These are phyloP conservation scores for Lasioglossum marginatum DNA, from an alignment of 2,888 invertebrate genomes.

Conservation along the genomic window DNA sequence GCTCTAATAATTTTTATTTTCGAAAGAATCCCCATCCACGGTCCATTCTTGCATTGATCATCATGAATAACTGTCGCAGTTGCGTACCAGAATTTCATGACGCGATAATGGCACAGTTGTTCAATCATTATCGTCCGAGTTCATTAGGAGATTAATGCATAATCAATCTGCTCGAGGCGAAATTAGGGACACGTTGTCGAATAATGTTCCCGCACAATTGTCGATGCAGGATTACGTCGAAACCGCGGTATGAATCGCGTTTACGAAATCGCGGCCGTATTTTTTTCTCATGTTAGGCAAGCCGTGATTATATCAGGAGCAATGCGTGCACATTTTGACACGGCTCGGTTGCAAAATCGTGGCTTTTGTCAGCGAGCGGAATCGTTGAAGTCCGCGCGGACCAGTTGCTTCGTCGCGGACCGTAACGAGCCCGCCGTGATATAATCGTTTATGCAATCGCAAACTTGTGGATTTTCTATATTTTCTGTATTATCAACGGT, in stretches of 20 bases:
- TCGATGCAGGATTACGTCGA: conserved; percentile 5
- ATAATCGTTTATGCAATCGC: conserved; percentile 51
- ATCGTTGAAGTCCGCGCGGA: conserved; percentile 33
- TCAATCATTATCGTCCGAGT: background rate
- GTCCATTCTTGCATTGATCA: background rate
- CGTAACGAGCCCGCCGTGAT: conserved; percentile 41
- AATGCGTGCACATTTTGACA: conserved; percentile 63
- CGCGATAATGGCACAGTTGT: background rate
- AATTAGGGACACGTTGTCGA: background rate
- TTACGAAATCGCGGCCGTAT: conserved; percentile 49
- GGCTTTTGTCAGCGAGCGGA: conserved; percentile 50
- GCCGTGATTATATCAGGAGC: conserved; percentile 56
- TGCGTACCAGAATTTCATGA: background rate
- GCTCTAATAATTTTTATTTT: too few relatives aligned
- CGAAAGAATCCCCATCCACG: background rate
- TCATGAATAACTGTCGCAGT: background rate
- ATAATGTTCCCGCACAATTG: background rate
- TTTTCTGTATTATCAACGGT: background rate
- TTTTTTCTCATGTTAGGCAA: conserved; percentile 45
- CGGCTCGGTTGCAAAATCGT: conserved; percentile 54
- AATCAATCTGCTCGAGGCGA: background rate
- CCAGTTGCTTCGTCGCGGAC: conserved; percentile 39
- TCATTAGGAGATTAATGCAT: background rate
- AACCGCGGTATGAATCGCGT: conserved; percentile 10
- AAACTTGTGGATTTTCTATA: conserved; percentile 5